Evolutionary conservation across 2,113 vertebrate species (phyloP).

Genomic region (Electrona antarctica): DNA sequence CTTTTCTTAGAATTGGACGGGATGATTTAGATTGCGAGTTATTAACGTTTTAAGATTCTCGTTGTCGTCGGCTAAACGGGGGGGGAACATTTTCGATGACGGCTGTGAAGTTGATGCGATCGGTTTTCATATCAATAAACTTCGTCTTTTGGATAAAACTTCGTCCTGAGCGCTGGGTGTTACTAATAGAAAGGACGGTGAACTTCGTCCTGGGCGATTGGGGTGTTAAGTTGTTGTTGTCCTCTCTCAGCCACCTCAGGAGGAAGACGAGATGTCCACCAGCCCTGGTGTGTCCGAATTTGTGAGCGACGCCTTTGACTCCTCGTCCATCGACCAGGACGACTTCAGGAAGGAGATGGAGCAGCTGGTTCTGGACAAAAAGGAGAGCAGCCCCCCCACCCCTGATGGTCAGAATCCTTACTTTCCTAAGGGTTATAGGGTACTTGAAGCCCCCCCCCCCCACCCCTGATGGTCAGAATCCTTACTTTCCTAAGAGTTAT

Average conservation of each 20-base stretch:
- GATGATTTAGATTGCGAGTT: too few relatives aligned
- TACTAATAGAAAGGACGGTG: too few relatives aligned
- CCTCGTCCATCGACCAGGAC: constrained; percentile 88
- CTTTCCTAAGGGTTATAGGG: background rate
- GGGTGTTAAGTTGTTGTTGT: background rate
- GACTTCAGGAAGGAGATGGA: constrained; percentile 97
- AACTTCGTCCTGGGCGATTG: too few relatives aligned
- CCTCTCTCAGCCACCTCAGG: constrained; percentile 37
- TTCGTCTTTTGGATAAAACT: too few relatives aligned
- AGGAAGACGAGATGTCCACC: constrained; percentile 94
- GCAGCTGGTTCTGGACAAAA: constrained; percentile 94
- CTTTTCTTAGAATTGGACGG: too few relatives aligned
- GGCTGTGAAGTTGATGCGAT: too few relatives aligned
- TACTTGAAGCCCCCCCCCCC: constrained; percentile 16
- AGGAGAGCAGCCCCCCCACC: constrained; percentile 69
- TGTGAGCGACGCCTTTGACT: constrained; percentile 94
- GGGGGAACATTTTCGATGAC: too few relatives aligned
- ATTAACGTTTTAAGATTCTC: too few relatives aligned
- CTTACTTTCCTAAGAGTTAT: background rate
- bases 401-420: constrained; percentile 79
- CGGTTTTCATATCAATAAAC: too few relatives aligned
- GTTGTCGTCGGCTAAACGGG: too few relatives aligned
- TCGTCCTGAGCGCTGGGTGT: too few relatives aligned
- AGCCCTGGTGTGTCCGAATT: constrained; percentile 96
- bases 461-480: constrained; percentile 79